phyloP scores from a whole-genome alignment of 2,888 invertebrate genomes.

The Dynastes tityus region DNA sequence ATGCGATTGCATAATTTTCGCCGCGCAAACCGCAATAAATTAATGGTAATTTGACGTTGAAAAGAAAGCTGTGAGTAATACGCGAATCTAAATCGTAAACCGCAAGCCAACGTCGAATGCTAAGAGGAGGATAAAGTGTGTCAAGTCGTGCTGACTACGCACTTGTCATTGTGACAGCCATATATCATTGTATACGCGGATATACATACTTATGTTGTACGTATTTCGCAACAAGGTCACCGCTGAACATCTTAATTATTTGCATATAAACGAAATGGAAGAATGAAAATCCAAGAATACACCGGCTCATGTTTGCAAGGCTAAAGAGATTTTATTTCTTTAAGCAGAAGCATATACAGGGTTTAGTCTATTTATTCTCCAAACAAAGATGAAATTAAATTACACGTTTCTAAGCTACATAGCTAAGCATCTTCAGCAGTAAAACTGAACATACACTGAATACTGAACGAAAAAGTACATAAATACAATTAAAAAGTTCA shows the following conservation, averaged over 20 bases:
- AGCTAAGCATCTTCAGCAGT: too few species aligned
- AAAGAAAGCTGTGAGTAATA: background rate
- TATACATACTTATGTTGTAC: constrained; percentile 6
- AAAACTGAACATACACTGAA: too few species aligned
- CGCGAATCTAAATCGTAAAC: background rate
- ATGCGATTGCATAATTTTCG: background rate
- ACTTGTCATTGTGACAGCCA: constrained; percentile 13
- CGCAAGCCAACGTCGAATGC: background rate
- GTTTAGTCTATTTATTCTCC: too few species aligned
- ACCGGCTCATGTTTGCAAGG: too few species aligned
- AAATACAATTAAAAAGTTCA: too few species aligned
- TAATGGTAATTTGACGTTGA: background rate
- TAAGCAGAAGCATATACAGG: too few species aligned
- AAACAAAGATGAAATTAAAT: too few species aligned
- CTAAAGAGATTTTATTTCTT: too few species aligned
- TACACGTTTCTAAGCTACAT: too few species aligned
- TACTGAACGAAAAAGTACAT: too few species aligned
- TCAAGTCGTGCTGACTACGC: constrained; percentile 6
- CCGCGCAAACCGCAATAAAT: background rate
- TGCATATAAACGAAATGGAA: constrained; percentile 4
- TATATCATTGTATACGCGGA: constrained; percentile 5
- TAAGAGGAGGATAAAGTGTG: background rate
- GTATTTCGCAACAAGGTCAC: constrained; percentile 3
- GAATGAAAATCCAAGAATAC: background rate
- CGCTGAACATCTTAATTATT: constrained; percentile 15